Conservation (phyloP, 2,888 invertebrate genomes). For the Caenorhabditis sp. region DNA sequence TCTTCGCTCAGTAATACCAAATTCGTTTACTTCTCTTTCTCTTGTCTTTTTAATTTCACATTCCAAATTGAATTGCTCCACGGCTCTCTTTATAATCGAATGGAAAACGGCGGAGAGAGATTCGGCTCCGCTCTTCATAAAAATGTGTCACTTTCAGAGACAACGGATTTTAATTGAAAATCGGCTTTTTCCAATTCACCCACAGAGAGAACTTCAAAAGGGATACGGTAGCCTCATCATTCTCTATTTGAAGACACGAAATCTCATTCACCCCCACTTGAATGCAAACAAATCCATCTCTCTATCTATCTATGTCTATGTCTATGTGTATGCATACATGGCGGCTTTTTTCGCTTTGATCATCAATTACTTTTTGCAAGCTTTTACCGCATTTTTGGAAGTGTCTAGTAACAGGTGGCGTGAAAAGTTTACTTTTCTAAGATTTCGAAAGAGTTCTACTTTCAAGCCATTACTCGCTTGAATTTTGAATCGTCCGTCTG, state of each 20-base stretch:
- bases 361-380: neutral
- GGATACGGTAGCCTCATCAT: neutral
- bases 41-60: neutral
- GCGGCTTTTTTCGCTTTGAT: constrained; percentile 19
- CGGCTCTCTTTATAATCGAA: neutral
- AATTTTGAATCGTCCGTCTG: no score
- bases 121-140: constrained; percentile 28
- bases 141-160: constrained; percentile 50
- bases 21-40: neutral
- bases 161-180: constrained; percentile 33
- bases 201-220: neutral
- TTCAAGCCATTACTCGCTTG: no score
- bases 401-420: neutral
- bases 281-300: constrained; percentile 16
- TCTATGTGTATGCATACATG: neutral
- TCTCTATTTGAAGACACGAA: constrained; percentile 29
- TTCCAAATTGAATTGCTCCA: constrained; percentile 42
- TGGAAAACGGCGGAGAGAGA: constrained; percentile 17
- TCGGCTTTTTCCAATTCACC: constrained; percentile 2
- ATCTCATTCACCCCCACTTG: neutral
- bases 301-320: neutral
- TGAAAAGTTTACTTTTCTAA: neutral
- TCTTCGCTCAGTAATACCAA: no score
- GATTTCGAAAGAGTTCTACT: neutral
- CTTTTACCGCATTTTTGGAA: constrained; percentile 35